Conservation (phyloP, 2,888 invertebrate genomes). For the Matsumyia berberina region DNA sequence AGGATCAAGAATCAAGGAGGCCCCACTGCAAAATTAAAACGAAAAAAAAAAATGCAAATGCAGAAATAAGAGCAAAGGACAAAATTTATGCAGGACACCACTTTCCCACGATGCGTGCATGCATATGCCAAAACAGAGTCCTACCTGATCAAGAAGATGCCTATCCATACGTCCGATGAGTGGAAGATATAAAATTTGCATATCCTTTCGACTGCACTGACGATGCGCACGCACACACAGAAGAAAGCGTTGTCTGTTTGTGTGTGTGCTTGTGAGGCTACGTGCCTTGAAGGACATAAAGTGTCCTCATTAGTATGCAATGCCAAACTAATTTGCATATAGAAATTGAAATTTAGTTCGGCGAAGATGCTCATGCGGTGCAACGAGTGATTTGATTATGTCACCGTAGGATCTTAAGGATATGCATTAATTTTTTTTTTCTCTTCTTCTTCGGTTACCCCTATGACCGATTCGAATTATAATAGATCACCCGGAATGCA, state of each 20-base stretch:
- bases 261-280: slow-evolving; percentile 12
- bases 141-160: slow-evolving; percentile 44
- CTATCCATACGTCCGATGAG: slow-evolving; percentile 30
- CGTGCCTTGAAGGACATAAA: slow-evolving; percentile 28
- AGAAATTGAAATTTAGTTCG: slow-evolving; percentile 63
- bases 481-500: slow-evolving; percentile 70
- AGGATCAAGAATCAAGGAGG: slow-evolving; percentile 3
- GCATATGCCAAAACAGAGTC: slow-evolving; percentile 39
- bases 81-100: slow-evolving; percentile 40
- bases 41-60: slow-evolving; percentile 57
- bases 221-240: slow-evolving; percentile 17
- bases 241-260: not conserved
- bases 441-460: slow-evolving; percentile 31
- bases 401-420: slow-evolving; percentile 62
- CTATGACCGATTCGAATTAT: slow-evolving; percentile 53
- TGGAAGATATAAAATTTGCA: slow-evolving; percentile 56
- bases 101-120: slow-evolving; percentile 70
- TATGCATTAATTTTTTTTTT: slow-evolving; percentile 41
- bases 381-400: slow-evolving; percentile 64
- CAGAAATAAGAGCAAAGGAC: slow-evolving; percentile 44
- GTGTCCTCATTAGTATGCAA: slow-evolving; percentile 48
- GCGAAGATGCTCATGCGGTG: slow-evolving; percentile 64
- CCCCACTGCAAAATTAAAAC: slow-evolving; percentile 27
- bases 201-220: slow-evolving; percentile 35
- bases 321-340: slow-evolving; percentile 63